These are phyloP conservation scores for Anastatus disparis DNA, from an alignment of 1,140 invertebrate species.

Conservation along the genomic window DNA sequence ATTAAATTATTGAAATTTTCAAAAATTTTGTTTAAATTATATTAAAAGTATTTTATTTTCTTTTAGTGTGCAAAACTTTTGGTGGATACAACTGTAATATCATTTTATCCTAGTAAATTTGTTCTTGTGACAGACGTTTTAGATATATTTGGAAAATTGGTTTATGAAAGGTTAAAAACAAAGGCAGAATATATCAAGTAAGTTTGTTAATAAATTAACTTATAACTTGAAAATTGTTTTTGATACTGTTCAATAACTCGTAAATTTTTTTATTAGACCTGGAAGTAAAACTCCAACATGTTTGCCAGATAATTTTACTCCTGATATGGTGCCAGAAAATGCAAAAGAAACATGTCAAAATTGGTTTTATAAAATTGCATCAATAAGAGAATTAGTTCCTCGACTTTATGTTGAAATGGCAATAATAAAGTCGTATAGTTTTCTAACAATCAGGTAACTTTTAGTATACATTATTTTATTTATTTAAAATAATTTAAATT, in stretches of 20 bases:
- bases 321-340: slow-evolving; percentile 83
- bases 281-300: slow-evolving; percentile 67
- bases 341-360: slow-evolving; percentile 97
- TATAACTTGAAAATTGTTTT: background rate
- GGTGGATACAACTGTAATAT: slow-evolving; percentile 86
- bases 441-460: slow-evolving; percentile 77
- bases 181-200: slow-evolving; percentile 79
- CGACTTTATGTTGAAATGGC: slow-evolving; percentile 94
- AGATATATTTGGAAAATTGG: slow-evolving; percentile 93
- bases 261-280: slow-evolving; percentile 58
- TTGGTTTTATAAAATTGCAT: slow-evolving; percentile 99
- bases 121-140: slow-evolving; percentile 95
- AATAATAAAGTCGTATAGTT: slow-evolving; percentile 90
- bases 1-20: too few species aligned
- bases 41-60: slow-evolving; percentile 34
- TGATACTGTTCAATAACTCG: slow-evolving; percentile 2
- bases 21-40: too few species aligned
- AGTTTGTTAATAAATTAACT: slow-evolving; percentile 39
- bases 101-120: slow-evolving; percentile 98
- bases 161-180: slow-evolving; percentile 85
- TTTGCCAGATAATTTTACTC: slow-evolving; percentile 77
- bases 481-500: slow-evolving; percentile 19
- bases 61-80: slow-evolving; percentile 91
- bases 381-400: slow-evolving; percentile 95
- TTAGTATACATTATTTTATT: slow-evolving; percentile 20